A percentile compares a stretch with the other conserved stretches of the same genome.
Evolutionary conservation across 2,113 vertebrate genomes (phyloP).

Genomic region (Rhineura floridana): DNA sequence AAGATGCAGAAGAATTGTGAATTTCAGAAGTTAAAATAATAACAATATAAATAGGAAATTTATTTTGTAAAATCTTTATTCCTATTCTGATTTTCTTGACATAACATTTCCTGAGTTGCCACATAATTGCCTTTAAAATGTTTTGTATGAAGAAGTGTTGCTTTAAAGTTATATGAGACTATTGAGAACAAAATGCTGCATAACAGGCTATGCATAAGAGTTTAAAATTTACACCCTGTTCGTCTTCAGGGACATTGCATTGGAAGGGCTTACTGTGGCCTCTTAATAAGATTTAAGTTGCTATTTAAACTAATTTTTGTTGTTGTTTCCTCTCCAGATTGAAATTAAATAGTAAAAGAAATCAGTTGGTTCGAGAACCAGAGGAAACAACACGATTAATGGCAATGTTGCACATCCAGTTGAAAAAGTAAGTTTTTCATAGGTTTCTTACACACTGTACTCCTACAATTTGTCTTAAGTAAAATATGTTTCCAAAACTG

Average conservation of each 20-base stretch:
- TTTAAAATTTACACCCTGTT: background rate
- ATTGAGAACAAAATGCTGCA: background rate
- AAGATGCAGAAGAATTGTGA: background rate
- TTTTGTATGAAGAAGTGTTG: background rate
- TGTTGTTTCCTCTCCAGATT: slow-evolving; percentile 74
- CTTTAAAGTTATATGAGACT: background rate
- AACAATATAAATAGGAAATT: background rate
- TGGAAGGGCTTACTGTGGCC: background rate
- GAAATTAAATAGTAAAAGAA: slow-evolving; percentile 90
- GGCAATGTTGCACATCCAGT: slow-evolving; percentile 83
- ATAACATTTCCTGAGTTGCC: background rate
- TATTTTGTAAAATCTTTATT: background rate
- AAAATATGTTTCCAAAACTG: background rate
- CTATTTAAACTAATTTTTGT: slow-evolving; percentile 20
- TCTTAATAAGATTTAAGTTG: background rate
- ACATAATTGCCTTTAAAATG: background rate
- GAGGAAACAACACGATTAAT: slow-evolving; percentile 91
- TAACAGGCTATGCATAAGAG: background rate
- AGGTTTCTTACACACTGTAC: background rate
- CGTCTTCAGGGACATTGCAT: background rate
- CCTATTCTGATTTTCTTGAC: background rate
- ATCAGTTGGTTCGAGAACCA: slow-evolving; percentile 90
- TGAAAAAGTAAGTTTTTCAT: slow-evolving; percentile 85
- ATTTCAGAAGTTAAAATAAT: background rate
- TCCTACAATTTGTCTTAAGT: background rate